Conservation (phyloP, 2,888 invertebrate species). For the Reticulitermes lucifugus region DNA sequence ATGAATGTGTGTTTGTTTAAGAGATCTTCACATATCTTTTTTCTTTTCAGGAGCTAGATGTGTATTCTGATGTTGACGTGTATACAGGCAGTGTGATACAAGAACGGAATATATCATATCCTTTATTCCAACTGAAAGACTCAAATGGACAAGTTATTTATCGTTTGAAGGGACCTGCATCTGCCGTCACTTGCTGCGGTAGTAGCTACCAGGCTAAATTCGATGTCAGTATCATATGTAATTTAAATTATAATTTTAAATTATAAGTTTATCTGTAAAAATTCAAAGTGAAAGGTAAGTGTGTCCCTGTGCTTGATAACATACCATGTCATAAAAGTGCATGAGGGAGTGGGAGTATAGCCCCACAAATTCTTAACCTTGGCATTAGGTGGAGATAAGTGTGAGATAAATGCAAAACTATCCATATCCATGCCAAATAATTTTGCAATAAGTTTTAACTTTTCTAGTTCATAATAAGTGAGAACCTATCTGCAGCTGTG, state of each 20-base stretch:
- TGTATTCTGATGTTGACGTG: slow-evolving; percentile 9
- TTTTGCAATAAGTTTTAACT: too few relatives aligned
- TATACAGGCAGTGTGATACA: slow-evolving; percentile 31
- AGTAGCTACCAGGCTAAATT: slow-evolving; percentile 36
- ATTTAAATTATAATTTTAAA: not conserved
- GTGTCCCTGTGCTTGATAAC: too few relatives aligned
- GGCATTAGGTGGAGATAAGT: too few relatives aligned
- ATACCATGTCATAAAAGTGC: too few relatives aligned
- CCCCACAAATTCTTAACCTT: too few relatives aligned
- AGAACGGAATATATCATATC: not conserved
- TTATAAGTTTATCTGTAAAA: too few relatives aligned
- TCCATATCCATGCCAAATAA: too few relatives aligned
- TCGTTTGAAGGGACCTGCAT: not conserved
- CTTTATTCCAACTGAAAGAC: slow-evolving; percentile 2
- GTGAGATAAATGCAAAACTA: too few relatives aligned
- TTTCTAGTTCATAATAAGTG: too few relatives aligned
- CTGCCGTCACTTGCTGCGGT: slow-evolving; percentile 24
- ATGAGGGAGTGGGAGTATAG: too few relatives aligned
- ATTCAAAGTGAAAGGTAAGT: too few relatives aligned
- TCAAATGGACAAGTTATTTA: not conserved
- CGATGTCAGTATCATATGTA: slow-evolving; percentile 22
- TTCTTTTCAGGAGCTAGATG: slow-evolving; percentile 13
- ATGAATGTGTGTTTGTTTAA: not conserved
- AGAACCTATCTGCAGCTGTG: too few relatives aligned
- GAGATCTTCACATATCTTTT: not conserved